Base-by-base conservation (phyloP, 2,888 invertebrate species). In the Pandemis cinnamomeana region DNA sequence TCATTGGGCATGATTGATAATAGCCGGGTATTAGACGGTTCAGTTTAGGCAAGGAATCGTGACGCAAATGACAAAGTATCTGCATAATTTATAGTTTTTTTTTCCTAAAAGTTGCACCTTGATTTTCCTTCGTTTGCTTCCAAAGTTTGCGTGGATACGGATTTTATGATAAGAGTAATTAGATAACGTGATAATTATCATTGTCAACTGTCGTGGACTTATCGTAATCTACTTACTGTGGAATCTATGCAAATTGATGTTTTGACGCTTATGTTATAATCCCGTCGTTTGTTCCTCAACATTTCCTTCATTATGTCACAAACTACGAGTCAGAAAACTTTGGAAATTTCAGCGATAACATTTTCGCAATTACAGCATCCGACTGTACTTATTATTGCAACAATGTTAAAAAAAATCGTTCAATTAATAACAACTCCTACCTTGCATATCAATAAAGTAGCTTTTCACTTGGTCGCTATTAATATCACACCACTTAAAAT, bases 271-370 rank as follows among this genome's bases (percentile, higher is more conserved):
- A 62, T 75, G 75, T 77, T 78, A 36, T 89, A 89, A 89, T 89
- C 87, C 88, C 67, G n/a, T 80, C 44, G 83, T 88, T 86, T 83
- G 88, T 89, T 85, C 89, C 87, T 68, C 8, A 2, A 75, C 58
- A 73, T 88, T 87, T 84, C 73, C 71, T 62, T 7, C 48, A 74
- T 69, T 85, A 79, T 80, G 76, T 78, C 76, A 5, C 0, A 71
- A 82, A 80, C 4, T 72, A 78, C 51, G 2, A 62, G 36, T 11
- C 1, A 11, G 42, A 76, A 1, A 7, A 46, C 15, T 13, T 7
- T 55, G 58, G 4, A 42, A 60, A 63, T 71, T 72, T 13, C 42
- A 13, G 36, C 80, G 87, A 86, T 86, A 87, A 86, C 82, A 71
- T 81, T 77, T 36, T 48, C 0, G 20, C 15, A 81, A 86, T 15